Evolutionary conservation across 2,888 invertebrate species (phyloP), one percentile per base, ranked within the genome.

Genomic region (Tinea trinotella): DNA sequence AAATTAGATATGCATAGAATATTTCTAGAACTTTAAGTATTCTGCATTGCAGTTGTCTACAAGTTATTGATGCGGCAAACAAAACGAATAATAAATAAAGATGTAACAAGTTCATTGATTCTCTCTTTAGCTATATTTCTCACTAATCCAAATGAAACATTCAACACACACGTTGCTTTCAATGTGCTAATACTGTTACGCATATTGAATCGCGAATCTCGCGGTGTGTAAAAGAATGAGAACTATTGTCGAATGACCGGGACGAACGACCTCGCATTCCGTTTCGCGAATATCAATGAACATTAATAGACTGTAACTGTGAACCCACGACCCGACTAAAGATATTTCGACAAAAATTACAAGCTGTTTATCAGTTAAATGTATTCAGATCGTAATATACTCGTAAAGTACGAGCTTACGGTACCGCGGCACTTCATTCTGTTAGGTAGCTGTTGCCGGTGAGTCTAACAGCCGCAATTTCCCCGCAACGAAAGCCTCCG

Each of bases 181-280:
- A 68, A 74, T 74, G 79, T 75, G 78, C 72, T 77, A 77, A 78
- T 78, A 74, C 67, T 61, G 65, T 68, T 65, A 77, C 77, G 76
- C 75, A 70, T 59, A 59, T 63, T 58, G 78, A 77, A 78, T 83
- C 67, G 56, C 64, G 68, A 75, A 72, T 70, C 62, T 59, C 59
- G 68, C 70, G 74, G 72, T 67, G 69, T 68, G 71, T 71, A 68
- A 73, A 76, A 77, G 76, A 71, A 74, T 75, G 71, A 66, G 66
- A 65, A 63, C 67, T 67, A 67, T 70, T 67, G 70, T 68, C 67
- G 76, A 64, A 80, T 77, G 73, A 63, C 83, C 84, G 84, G 84
- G 84, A 78, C 81, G 81, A 85, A 85, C 81, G 84, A 84, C 84
- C 84, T 84, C 76, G 62, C 71, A 54, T 64, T 62, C 61, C 65